These are phyloP conservation scores for Ornithoptera priamus DNA, from an alignment of 2,888 invertebrate species.

Conservation along the genomic window DNA sequence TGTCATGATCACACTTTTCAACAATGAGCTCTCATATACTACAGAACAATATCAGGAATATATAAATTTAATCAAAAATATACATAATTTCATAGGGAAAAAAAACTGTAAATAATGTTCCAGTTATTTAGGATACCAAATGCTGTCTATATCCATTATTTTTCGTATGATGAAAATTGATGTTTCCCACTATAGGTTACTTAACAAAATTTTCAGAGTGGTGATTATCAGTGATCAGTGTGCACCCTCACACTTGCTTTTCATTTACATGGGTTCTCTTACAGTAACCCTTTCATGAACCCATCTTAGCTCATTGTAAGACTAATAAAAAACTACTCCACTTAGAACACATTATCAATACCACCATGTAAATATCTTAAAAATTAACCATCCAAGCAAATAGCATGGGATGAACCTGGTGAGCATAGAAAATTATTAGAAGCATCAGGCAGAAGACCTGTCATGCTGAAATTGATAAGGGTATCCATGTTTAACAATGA, in stretches of 20 bases:
- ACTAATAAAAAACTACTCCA: no score
- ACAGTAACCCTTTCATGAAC: no score
- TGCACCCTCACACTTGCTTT: not conserved
- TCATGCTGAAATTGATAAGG: no score
- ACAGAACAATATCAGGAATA: not conserved
- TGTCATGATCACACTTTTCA: not conserved
- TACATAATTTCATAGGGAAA: not conserved
- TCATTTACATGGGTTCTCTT: not conserved
- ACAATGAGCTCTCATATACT: not conserved
- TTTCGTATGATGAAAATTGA: not conserved
- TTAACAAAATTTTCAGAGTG: not conserved
- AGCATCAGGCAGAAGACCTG: no score
- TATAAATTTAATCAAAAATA: not conserved
- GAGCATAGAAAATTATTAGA: no score
- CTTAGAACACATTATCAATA: no score
- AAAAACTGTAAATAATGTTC: not conserved
- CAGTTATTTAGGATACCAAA: not conserved
- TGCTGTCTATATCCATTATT: not conserved
- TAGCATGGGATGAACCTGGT: no score
- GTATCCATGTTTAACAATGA: no score
- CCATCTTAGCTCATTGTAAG: no score
- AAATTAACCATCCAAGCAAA: no score
- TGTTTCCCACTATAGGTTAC: not conserved
- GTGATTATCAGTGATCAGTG: not conserved
- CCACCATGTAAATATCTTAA: no score